Evolutionary conservation across 2,888 invertebrate genomes (phyloP).

Genomic region (Catocala sponsa): DNA sequence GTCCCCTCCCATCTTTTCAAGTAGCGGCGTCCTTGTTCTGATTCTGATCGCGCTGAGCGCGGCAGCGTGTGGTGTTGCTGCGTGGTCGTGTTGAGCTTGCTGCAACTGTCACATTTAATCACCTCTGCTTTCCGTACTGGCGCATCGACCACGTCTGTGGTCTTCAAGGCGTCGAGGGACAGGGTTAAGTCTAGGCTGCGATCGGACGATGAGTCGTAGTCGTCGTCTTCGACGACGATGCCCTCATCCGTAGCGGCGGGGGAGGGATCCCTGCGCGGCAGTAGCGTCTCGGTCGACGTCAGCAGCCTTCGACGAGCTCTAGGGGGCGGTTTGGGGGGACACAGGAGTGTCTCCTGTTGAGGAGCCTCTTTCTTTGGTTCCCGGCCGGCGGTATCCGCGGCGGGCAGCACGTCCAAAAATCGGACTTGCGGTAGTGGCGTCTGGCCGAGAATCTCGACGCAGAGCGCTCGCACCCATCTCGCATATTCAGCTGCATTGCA

Average conservation of each 20-base stretch:
- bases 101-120: constrained; percentile 83
- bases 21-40: constrained; percentile 80
- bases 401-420: constrained; percentile 91
- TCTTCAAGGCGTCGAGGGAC: constrained; percentile 84
- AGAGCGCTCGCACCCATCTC: constrained; percentile 92
- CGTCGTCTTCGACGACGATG: constrained; percentile 87
- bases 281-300: constrained; percentile 75
- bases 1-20: constrained; percentile 83
- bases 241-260: constrained; percentile 86
- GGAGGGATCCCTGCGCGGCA: constrained; percentile 79
- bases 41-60: constrained; percentile 77
- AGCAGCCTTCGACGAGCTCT: constrained; percentile 79
- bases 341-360: constrained; percentile 71
- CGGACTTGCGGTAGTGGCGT: constrained; percentile 92
- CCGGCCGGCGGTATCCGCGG: constrained; percentile 84
- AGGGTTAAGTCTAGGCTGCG: constrained; percentile 86
- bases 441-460: constrained; percentile 92
- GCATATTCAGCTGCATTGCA: constrained; percentile 91
- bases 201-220: constrained; percentile 87
- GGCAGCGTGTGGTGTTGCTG: constrained; percentile 80
- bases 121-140: constrained; percentile 78
- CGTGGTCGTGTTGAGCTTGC: constrained; percentile 73
- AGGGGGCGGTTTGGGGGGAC: constrained; percentile 81
- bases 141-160: constrained; percentile 78
- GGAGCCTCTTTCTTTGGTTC: constrained; percentile 76